These are phyloP conservation scores for Pollenia angustigena DNA, from an alignment of 2,888 invertebrate species.

Conservation along the genomic window DNA sequence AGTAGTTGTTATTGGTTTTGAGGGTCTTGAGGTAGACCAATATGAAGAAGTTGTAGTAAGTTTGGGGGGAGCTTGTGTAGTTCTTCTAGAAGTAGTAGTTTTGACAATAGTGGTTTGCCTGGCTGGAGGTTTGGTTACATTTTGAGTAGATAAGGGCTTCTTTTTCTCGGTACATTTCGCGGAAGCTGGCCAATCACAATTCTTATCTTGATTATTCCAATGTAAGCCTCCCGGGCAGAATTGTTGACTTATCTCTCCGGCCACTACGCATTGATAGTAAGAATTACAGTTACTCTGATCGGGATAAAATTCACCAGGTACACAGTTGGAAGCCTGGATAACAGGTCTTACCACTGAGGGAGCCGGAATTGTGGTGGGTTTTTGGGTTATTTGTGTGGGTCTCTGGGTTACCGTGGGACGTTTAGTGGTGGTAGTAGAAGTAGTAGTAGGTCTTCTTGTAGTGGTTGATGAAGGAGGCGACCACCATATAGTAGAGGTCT, in stretches of 20 bases:
- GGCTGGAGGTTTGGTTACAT: slow-evolving; percentile 72
- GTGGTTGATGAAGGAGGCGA: slow-evolving; percentile 85
- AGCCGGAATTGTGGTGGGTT: slow-evolving; percentile 83
- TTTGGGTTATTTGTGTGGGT: slow-evolving; percentile 75
- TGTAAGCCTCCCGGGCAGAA: slow-evolving; percentile 92
- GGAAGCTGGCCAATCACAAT: slow-evolving; percentile 92
- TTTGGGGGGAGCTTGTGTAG: slow-evolving; percentile 29
- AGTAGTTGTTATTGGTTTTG: slow-evolving; percentile 72
- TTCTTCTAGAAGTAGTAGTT: slow-evolving; percentile 60
- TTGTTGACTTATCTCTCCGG: slow-evolving; percentile 89
- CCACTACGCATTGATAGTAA: slow-evolving; percentile 89
- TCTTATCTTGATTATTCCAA: slow-evolving; percentile 88
- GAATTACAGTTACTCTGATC: slow-evolving; percentile 89
- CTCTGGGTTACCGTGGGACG: slow-evolving; percentile 78
- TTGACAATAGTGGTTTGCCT: slow-evolving; percentile 77
- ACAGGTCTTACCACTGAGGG: slow-evolving; percentile 85
- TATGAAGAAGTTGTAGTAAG: slow-evolving; percentile 49
- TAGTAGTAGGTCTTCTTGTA: slow-evolving; percentile 75
- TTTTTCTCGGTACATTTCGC: slow-evolving; percentile 87
- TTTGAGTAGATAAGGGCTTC: slow-evolving; percentile 78
- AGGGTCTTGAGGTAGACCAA: slow-evolving; percentile 65
- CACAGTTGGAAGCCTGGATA: slow-evolving; percentile 82
- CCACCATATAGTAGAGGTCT: slow-evolving; percentile 81
- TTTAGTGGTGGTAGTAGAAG: slow-evolving; percentile 77
- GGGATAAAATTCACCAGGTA: slow-evolving; percentile 86